These are phyloP conservation scores for Disparrhopalites patrizii DNA, from an alignment of 2,888 invertebrate species.

Conservation along the genomic window DNA sequence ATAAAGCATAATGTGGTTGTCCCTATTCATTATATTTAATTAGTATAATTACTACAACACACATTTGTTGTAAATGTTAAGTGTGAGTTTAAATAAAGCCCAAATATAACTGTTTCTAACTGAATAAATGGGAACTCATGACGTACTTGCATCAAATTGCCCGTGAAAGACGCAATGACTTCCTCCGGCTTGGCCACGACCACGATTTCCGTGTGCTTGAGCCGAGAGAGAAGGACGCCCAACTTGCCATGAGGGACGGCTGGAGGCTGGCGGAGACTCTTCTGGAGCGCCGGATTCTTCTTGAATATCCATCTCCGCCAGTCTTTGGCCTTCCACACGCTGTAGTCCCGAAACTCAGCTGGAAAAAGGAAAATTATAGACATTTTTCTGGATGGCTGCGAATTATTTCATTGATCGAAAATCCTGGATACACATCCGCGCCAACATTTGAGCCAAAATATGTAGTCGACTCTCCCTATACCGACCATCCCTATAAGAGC, in stretches of 20 bases:
- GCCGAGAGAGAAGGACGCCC: neutral
- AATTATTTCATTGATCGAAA: too few relatives aligned
- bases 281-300: neutral
- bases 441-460: too few relatives aligned
- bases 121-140: neutral
- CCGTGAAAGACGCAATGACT: constrained; percentile 13
- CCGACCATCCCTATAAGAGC: too few relatives aligned
- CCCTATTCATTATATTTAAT: too few relatives aligned
- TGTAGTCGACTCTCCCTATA: too few relatives aligned
- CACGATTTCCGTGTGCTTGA: constrained; percentile 17
- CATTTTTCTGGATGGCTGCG: too few relatives aligned
- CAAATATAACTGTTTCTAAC: too few relatives aligned
- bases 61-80: neutral
- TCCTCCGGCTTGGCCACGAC: constrained; percentile 12
- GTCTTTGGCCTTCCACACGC: neutral
- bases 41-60: neutral
- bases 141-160: constrained; percentile 12
- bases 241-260: neutral
- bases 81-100: neutral
- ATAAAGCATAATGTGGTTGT: too few relatives aligned
- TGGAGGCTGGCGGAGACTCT: neutral
- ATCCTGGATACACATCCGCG: too few relatives aligned
- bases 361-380: neutral
- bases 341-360: constrained; percentile 7
- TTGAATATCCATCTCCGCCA: constrained; percentile 11